phyloP scores from a whole-genome alignment of 1,140 invertebrate species.

The Ceratoteleas bidentatus region DNA sequence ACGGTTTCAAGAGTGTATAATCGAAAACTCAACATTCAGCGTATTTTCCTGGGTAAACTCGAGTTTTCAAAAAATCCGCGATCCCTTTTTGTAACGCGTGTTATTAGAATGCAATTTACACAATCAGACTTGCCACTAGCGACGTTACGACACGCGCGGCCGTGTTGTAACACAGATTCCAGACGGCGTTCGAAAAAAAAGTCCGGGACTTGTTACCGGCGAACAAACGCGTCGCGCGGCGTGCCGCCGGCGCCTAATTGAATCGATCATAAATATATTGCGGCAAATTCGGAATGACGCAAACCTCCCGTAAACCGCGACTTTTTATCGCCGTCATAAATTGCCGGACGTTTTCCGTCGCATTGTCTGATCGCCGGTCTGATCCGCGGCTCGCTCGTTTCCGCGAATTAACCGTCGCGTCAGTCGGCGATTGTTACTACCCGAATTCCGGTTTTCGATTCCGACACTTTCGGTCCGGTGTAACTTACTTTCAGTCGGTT shows the following conservation, averaged over 20 bases:
- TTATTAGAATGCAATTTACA: constrained; percentile 43
- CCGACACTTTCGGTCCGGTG: neutral
- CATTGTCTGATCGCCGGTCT: constrained; percentile 25
- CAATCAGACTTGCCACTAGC: constrained; percentile 37
- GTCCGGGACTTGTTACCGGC: constrained; percentile 11
- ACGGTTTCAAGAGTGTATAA: no score
- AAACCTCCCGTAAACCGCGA: constrained; percentile 30
- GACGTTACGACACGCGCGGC: constrained; percentile 22
- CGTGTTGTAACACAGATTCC: constrained; percentile 22
- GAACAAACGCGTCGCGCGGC: neutral
- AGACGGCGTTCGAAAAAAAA: constrained; percentile 8
- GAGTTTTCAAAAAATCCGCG: no score
- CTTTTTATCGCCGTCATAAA: constrained; percentile 27
- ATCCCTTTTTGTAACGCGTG: constrained; percentile 15
- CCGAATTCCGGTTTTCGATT: constrained; percentile 32
- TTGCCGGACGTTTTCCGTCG: constrained; percentile 9
- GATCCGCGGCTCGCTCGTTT: constrained; percentile 21
- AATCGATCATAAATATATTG: constrained; percentile 35
- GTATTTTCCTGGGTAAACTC: no score
- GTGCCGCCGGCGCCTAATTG: constrained; percentile 5
- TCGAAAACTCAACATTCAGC: no score
- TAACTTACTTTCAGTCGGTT: neutral
- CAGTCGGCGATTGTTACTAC: constrained; percentile 12
- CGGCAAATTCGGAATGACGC: constrained; percentile 5
- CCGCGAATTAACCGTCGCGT: constrained; percentile 11